Percentiles rank a stretch among this genome's conserved stretches.
phyloP scores from a whole-genome alignment of 2,113 vertebrate species.

The Percina caprodes region DNA sequence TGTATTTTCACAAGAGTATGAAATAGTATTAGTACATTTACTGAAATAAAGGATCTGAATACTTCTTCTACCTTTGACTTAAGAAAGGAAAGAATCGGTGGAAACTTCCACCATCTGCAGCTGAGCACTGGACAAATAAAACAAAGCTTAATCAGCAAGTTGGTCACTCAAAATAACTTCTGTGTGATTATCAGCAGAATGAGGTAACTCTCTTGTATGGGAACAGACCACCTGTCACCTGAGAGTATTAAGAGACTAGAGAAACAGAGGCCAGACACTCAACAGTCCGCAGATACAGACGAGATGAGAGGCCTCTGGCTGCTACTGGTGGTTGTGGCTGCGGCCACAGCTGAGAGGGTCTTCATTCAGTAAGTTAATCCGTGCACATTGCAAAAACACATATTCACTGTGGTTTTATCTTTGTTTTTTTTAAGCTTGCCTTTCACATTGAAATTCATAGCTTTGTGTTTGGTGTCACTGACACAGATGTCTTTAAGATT shows the following conservation, averaged over 20 bases:
- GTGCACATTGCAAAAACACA: background rate
- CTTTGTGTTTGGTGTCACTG: background rate
- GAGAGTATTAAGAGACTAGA: conserved; percentile 5
- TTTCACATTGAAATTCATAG: background rate
- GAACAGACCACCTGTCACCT: conserved; percentile 61
- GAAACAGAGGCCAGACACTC: background rate
- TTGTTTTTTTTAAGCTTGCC: no score
- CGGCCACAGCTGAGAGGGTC: conserved; percentile 53
- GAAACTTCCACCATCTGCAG: conserved; percentile 57
- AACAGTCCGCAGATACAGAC: background rate
- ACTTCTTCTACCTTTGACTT: background rate
- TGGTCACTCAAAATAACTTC: conserved; percentile 38
- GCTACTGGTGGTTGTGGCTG: conserved; percentile 63
- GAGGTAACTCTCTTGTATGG: conserved; percentile 2
- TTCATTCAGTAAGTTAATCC: conserved; percentile 75
- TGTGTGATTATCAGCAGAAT: conserved; percentile 6
- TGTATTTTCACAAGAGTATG: background rate
- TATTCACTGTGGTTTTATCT: background rate
- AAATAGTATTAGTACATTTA: background rate
- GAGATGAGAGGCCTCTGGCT: conserved; percentile 70
- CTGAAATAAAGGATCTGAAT: background rate
- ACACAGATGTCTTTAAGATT: background rate
- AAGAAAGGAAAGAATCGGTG: background rate
- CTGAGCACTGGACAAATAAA: conserved; percentile 45
- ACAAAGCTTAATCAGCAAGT: conserved; percentile 35